Conservation (phyloP, 2,113 vertebrate genomes). For the Caracal caracal region DNA sequence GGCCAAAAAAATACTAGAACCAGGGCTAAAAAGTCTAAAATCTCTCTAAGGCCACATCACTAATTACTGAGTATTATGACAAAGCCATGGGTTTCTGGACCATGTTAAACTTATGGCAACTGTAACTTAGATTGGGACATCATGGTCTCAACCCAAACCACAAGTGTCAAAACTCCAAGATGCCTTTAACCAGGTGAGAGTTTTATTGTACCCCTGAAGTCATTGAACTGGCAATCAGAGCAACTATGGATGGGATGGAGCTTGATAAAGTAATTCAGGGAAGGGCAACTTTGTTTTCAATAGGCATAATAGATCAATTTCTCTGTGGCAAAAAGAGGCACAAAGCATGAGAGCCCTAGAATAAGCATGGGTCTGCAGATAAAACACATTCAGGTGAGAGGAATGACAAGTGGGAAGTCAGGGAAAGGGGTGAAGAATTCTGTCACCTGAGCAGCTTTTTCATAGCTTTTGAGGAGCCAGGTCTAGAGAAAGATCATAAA, state of each 20-base stretch:
- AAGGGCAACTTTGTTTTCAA: background rate
- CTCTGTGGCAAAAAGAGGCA: background rate
- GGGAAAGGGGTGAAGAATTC: background rate
- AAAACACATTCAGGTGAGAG: background rate
- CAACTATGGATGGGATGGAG: background rate
- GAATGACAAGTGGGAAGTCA: background rate
- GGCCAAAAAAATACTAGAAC: background rate
- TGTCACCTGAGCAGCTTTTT: constrained; percentile 30
- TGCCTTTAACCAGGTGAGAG: background rate
- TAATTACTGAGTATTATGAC: background rate
- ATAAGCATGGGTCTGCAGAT: background rate
- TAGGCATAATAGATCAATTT: background rate
- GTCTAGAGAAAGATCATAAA: constrained; percentile 62
- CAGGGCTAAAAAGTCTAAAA: constrained; percentile 15
- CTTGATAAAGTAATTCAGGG: constrained; percentile 19
- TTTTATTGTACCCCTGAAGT: constrained; percentile 8
- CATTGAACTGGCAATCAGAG: background rate
- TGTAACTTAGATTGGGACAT: constrained; percentile 12
- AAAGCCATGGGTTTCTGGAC: constrained; percentile 25
- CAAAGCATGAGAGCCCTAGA: background rate
- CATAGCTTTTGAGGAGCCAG: constrained; percentile 15
- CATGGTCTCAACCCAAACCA: background rate
- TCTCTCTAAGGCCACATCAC: background rate
- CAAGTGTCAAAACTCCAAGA: constrained; percentile 23
- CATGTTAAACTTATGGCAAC: background rate